phyloP scores from a whole-genome alignment of 1,140 invertebrate species.

The Homarus americanus region DNA sequence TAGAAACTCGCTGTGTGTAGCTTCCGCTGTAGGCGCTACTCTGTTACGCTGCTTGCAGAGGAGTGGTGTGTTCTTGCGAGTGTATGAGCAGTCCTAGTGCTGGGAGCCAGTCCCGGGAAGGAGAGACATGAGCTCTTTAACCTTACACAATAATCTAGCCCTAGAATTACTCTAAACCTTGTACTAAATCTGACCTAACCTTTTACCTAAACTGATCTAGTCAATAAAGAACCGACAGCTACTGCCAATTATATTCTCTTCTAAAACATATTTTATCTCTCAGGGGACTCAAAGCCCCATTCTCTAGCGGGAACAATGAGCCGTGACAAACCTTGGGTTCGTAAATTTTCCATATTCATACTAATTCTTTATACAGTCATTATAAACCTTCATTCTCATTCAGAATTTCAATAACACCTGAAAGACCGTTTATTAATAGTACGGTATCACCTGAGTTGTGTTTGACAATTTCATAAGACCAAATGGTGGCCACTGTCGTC shows the following conservation, averaged over 20 bases:
- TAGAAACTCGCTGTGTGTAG: conserved; percentile 24
- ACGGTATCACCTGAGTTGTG: too few species aligned
- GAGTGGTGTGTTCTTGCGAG: neutral
- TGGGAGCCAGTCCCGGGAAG: neutral
- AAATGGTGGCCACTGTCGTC: too few species aligned
- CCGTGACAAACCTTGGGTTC: too few species aligned
- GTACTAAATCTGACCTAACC: neutral
- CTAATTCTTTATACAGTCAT: too few species aligned
- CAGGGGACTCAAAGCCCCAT: neutral
- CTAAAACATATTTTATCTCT: neutral
- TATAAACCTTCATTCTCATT: too few species aligned
- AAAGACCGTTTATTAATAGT: neutral
- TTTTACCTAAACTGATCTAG: neutral
- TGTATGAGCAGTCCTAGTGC: neutral
- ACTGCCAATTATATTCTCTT: neutral
- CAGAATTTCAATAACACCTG: too few species aligned
- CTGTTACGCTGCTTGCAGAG: conserved; percentile 14
- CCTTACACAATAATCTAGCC: neutral
- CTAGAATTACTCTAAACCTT: neutral
- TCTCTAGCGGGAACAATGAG: neutral
- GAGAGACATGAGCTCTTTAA: neutral
- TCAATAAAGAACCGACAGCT: neutral
- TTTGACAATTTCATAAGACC: too few species aligned
- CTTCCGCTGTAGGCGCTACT: conserved; percentile 1
- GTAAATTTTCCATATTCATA: too few species aligned